These are phyloP conservation scores for Diploscapter pachys DNA, from an alignment of 1,140 invertebrate genomes.

Conservation along the genomic window DNA sequence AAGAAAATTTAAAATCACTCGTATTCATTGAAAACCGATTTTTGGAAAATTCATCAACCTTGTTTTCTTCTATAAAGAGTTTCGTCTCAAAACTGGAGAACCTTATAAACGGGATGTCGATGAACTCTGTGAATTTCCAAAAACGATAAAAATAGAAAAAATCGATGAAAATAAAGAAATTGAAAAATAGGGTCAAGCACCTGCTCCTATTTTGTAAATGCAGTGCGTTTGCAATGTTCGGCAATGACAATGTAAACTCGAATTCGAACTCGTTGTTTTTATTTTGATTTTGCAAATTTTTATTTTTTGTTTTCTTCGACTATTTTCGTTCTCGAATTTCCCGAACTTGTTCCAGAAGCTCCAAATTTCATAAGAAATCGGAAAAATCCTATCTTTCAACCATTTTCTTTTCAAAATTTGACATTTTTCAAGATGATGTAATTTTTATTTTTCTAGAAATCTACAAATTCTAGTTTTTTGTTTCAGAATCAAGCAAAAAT, in stretches of 20 bases:
- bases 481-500: too few relatives aligned
- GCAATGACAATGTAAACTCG: too few relatives aligned
- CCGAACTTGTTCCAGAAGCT: constrained; percentile 11
- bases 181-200: too few relatives aligned
- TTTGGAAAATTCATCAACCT: neutral
- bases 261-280: too few relatives aligned
- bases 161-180: neutral
- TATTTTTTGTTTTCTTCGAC: neutral
- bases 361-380: too few relatives aligned
- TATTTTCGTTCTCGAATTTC: constrained; percentile 1
- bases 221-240: too few relatives aligned
- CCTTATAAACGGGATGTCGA: neutral
- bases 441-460: too few relatives aligned
- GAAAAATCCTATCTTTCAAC: too few relatives aligned
- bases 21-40: neutral
- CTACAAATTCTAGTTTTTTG: too few relatives aligned
- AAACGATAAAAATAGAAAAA: neutral
- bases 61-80: neutral
- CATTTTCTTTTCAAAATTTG: too few relatives aligned
- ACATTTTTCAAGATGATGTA: too few relatives aligned
- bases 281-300: neutral
- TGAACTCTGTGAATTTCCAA: neutral
- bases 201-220: too few relatives aligned
- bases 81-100: neutral
- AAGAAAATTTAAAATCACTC: neutral